Percentiles rank a stretch among this genome's conserved stretches.
Evolutionary conservation across 2,888 invertebrate species (phyloP).

Genomic region (Brenthis daphne): DNA sequence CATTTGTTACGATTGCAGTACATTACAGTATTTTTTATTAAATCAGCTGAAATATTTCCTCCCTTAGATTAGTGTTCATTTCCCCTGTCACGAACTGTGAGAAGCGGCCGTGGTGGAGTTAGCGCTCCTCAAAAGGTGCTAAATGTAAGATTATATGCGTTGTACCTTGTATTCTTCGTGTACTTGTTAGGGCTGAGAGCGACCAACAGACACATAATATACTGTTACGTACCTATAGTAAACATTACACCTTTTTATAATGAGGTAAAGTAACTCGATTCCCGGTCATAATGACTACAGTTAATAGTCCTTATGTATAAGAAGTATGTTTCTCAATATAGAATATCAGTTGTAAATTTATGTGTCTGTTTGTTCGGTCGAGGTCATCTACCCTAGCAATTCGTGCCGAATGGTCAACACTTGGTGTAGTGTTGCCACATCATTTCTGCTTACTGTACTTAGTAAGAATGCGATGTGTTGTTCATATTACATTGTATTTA

Average conservation of each 20-base stretch:
- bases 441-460: slow-evolving; percentile 2
- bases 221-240: neutral
- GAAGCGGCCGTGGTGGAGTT: slow-evolving; percentile 6
- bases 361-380: neutral
- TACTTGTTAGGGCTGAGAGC: neutral
- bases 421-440: neutral
- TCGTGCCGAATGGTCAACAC: slow-evolving; percentile 5
- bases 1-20: neutral
- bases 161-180: slow-evolving; percentile 12
- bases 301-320: neutral
- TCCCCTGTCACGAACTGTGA: neutral
- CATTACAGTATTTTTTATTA: neutral
- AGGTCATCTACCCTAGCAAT: slow-evolving; percentile 1
- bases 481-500: slow-evolving; percentile 6
- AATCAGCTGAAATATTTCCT: no score
- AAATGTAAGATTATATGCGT: slow-evolving; percentile 51
- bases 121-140: slow-evolving; percentile 52
- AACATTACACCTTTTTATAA: neutral
- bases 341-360: neutral
- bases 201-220: neutral
- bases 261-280: no score
- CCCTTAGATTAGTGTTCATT: no score
- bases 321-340: neutral
- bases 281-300: no score
- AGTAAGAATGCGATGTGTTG: neutral